Percentiles rank a stretch among this genome's conserved stretches.
phyloP scores from a whole-genome alignment of 2,797 vertebrate genomes.

The Semotilus atromaculatus region DNA sequence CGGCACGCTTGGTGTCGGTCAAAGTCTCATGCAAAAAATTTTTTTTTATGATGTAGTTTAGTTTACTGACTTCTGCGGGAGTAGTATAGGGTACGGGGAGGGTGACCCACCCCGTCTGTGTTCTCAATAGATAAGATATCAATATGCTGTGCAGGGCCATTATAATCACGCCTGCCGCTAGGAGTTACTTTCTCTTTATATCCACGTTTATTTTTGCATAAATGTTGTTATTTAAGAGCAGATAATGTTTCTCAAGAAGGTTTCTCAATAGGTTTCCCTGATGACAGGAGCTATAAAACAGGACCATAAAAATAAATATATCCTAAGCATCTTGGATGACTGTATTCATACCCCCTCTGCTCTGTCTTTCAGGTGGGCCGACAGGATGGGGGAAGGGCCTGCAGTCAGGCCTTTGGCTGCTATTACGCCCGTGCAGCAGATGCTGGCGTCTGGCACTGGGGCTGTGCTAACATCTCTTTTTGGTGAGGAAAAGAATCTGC shows the following conservation, averaged over 20 bases:
- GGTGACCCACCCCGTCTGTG: neutral
- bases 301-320: neutral
- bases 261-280: neutral
- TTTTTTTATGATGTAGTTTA: neutral
- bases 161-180: neutral
- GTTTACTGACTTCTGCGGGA: neutral
- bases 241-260: neutral
- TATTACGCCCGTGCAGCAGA: slow-evolving; percentile 94
- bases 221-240: neutral
- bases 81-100: neutral
- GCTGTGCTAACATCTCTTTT: slow-evolving; percentile 93
- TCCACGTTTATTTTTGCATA: neutral
- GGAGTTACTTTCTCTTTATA: neutral
- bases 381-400: slow-evolving; percentile 81
- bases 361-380: slow-evolving; percentile 66
- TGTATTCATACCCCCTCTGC: neutral
- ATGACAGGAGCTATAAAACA: neutral
- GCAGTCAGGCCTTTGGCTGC: slow-evolving; percentile 63
- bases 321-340: neutral
- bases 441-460: slow-evolving; percentile 92
- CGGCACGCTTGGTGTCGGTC: neutral
- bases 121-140: slow-evolving; percentile 45
- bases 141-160: neutral
- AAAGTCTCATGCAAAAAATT: neutral
- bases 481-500: slow-evolving; percentile 77